Conservation (phyloP, 1,140 invertebrate genomes). For the Zeugodacus cucurbitae region DNA sequence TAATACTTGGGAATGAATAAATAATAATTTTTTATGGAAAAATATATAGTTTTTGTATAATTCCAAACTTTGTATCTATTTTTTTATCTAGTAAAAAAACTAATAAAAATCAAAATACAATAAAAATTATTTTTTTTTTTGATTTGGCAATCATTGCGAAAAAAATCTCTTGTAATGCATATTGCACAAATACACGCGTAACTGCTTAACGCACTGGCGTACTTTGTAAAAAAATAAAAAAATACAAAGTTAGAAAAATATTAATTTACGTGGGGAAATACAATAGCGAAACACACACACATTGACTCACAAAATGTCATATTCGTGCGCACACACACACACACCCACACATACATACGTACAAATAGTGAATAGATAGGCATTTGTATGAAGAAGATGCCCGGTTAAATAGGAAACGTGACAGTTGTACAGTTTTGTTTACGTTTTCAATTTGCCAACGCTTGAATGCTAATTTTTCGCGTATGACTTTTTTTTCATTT, state of each 20-base stretch:
- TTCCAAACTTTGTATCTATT: no score
- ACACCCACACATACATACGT: background rate
- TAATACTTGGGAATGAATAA: no score
- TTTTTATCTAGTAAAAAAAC: no score
- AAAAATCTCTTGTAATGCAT: no score
- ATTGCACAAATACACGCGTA: background rate
- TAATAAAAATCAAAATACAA: no score
- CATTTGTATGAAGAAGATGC: background rate
- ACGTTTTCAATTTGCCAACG: background rate
- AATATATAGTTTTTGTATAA: no score
- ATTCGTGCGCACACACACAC: background rate
- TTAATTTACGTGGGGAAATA: background rate
- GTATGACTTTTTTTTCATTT: background rate
- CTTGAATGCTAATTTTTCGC: background rate
- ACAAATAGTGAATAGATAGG: background rate
- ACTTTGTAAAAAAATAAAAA: background rate
- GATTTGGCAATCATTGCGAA: no score
- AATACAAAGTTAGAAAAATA: background rate
- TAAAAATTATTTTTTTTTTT: no score
- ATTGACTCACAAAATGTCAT: background rate
- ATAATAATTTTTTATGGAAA: no score
- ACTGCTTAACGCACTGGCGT: background rate
- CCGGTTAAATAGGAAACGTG: background rate
- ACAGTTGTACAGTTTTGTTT: constrained; percentile 14
- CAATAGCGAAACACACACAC: background rate